These are phyloP conservation scores for Kuschelorhynchus macadamiae DNA, from an alignment of 2,888 invertebrate genomes.

Conservation along the genomic window DNA sequence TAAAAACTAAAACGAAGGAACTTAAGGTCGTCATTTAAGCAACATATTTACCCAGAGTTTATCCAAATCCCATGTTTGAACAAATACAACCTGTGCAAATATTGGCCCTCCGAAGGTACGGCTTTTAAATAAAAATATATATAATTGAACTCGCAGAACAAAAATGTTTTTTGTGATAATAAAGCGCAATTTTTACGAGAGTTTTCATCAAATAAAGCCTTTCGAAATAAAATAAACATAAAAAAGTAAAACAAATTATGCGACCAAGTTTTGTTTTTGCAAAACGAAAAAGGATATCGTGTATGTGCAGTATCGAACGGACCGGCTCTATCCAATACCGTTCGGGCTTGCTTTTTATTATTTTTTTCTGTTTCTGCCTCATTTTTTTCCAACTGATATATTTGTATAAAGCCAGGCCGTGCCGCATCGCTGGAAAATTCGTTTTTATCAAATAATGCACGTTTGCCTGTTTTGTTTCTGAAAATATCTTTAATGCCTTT, in stretches of 20 bases:
- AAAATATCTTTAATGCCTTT: no score
- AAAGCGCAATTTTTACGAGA: constrained; percentile 69
- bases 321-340: constrained; percentile 41
- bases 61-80: no score
- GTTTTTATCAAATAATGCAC: constrained; percentile 30
- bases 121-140: no score
- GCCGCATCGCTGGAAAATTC: constrained; percentile 24
- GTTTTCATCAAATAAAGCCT: constrained; percentile 66
- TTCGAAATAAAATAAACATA: constrained; percentile 64
- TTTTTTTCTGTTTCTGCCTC: constrained; percentile 39
- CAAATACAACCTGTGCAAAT: no score
- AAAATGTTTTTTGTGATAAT: constrained; percentile 69
- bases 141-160: constrained; percentile 53
- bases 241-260: constrained; percentile 66
- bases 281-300: constrained; percentile 61
- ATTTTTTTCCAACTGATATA: constrained; percentile 28
- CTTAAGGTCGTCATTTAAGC: no score
- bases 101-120: no score
- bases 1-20: no score
- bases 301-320: constrained; percentile 38
- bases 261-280: constrained; percentile 64
- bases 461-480: no score
- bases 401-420: constrained; percentile 19
- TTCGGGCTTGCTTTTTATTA: constrained; percentile 26
- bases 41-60: no score